Conservation (phyloP, 2,888 invertebrate species). For the Lissonota sp. region DNA sequence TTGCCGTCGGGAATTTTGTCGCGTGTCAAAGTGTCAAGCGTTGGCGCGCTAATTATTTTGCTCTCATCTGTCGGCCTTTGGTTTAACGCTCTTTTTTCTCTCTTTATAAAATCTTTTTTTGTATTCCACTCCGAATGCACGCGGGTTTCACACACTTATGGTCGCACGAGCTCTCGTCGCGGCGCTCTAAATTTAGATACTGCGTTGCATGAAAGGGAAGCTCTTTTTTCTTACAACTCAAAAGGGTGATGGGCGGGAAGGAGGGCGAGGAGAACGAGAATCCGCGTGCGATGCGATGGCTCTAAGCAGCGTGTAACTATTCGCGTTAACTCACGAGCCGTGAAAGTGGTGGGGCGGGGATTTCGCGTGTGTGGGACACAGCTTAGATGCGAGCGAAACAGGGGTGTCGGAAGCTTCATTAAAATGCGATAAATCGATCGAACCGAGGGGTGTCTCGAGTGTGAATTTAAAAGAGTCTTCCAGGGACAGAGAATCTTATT, state of each 20-base stretch:
- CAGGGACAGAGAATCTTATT: constrained; percentile 28
- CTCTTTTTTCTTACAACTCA: constrained; percentile 37
- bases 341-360: constrained; percentile 62
- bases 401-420: constrained; percentile 64
- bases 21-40: constrained; percentile 64
- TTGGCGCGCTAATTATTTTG: constrained; percentile 68
- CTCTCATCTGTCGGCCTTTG: constrained; percentile 56
- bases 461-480: constrained; percentile 41
- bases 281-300: constrained; percentile 54
- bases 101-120: constrained; percentile 29
- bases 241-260: constrained; percentile 8
- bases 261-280: constrained; percentile 34
- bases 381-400: constrained; percentile 37
- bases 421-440: constrained; percentile 69
- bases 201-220: constrained; percentile 60
- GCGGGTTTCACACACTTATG: constrained; percentile 50
- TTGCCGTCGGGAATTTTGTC: constrained; percentile 54
- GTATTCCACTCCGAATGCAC: constrained; percentile 51
- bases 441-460: constrained; percentile 42
- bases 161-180: constrained; percentile 57
- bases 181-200: constrained; percentile 67
- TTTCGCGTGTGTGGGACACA: constrained; percentile 56
- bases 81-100: constrained; percentile 18
- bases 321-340: constrained; percentile 65
- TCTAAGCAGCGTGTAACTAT: constrained; percentile 66